Percentiles rank a stretch among this genome's conserved stretches.
Evolutionary conservation across 2,888 invertebrate species (phyloP).

Genomic region (Helobdella robusta): DNA sequence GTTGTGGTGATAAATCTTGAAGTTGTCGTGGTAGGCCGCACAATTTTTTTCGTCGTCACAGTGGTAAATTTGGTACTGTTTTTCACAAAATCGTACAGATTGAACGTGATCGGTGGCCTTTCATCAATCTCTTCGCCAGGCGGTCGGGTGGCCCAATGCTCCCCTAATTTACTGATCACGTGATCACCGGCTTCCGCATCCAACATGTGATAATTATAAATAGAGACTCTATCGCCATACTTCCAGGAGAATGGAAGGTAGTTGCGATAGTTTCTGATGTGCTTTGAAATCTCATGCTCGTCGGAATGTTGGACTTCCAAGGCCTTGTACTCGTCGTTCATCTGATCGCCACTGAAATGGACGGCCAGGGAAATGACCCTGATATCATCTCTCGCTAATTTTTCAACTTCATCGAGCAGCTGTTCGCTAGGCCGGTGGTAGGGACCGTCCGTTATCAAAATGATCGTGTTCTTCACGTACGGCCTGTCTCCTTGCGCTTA

Average conservation of each 20-base stretch:
- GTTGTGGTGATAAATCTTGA: neutral
- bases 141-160: slow-evolving; percentile 7
- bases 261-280: slow-evolving; percentile 5
- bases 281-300: neutral
- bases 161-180: slow-evolving; percentile 11
- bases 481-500: slow-evolving; percentile 42
- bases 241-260: slow-evolving; percentile 12
- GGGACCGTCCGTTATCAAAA: slow-evolving; percentile 41
- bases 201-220: slow-evolving; percentile 4
- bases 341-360: no score
- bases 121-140: slow-evolving; percentile 5
- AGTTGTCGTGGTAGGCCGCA: neutral
- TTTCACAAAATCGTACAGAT: slow-evolving; percentile 19
- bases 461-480: slow-evolving; percentile 36
- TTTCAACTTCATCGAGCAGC: neutral
- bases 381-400: neutral
- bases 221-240: neutral
- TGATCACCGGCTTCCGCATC: neutral
- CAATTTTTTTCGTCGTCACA: neutral
- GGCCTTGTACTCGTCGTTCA: neutral
- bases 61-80: slow-evolving; percentile 1
- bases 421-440: neutral
- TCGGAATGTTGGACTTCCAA: neutral
- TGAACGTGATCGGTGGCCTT: slow-evolving; percentile 19
- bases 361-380: slow-evolving; percentile 9